Evolutionary conservation across 1,140 invertebrate species (phyloP), one percentile per base, ranked within the genome.

Genomic region (Trigoniulus corallinus): DNA sequence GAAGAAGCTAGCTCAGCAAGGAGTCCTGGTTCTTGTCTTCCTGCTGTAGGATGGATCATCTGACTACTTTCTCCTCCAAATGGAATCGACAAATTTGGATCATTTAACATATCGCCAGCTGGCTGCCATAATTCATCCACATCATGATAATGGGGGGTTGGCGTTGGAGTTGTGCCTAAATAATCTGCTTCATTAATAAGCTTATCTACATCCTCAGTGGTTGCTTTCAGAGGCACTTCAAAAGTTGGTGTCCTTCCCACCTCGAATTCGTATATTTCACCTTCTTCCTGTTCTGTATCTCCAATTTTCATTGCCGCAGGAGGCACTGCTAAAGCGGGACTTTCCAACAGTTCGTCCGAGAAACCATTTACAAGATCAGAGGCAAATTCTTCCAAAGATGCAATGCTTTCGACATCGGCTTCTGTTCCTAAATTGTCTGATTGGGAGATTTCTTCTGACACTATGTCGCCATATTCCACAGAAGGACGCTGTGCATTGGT

Each of bases 391-490:
- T 24, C 20, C n/a, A 47, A 7, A 3, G 45, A 47, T 47, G 18
- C 45, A 13, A 26, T 47, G 20, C 45, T 47, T 47, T 47, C 45
- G 25, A 47, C 22, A 46, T 58, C 53, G 29, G 50, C 40, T 54
- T 58, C 53, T 53, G 54, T 49, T 18, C 39, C 41, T 3, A 47
- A 48, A 54, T 55, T 50, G 44, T 56, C 52, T 15, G 52, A 41
- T 18, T 21, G 44, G 21, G 44, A 41, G 26, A 57, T 43, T 21
- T 52, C 53, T 44, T 44, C 42, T 10, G 42, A 44, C 12, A 18
- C 12, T 18, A 39, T 39, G 12, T 39, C 37, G 18, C 37, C 37
- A 13, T 39, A 18, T 12, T 39, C 37, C 18, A 39, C n/a, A n/a
- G n/a, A n/a, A n/a, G n/a, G n/a, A n/a, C n/a, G n/a, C n/a, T n/a